Percentiles rank a stretch among this genome's conserved stretches.
These are phyloP conservation scores for Drosophila arizonae DNA, from an alignment of 1,140 invertebrate species.

Conservation along the genomic window DNA sequence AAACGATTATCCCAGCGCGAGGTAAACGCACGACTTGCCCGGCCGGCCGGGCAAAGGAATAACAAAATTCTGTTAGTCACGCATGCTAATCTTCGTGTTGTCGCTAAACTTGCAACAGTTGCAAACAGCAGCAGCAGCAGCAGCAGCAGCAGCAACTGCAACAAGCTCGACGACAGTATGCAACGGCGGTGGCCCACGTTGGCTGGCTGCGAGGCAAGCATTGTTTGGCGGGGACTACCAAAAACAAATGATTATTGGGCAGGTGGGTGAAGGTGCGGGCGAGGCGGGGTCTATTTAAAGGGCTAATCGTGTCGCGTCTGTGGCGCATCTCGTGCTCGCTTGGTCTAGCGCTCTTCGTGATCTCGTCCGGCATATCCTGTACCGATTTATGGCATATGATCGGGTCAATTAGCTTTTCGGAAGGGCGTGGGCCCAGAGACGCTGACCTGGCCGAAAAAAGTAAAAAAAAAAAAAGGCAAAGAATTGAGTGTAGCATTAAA, in stretches of 20 bases:
- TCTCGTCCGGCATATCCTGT: slow-evolving; percentile 26
- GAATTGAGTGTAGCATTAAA: slow-evolving; percentile 70
- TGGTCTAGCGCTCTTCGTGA: slow-evolving; percentile 43
- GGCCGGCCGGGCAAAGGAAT: slow-evolving; percentile 37
- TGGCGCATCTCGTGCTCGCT: slow-evolving; percentile 20
- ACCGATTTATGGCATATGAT: slow-evolving; percentile 19
- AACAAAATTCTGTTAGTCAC: slow-evolving; percentile 82
- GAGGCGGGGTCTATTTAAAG: slow-evolving; percentile 56
- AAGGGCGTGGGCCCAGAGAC: background rate
- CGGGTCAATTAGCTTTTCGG: background rate
- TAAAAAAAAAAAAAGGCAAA: no score
- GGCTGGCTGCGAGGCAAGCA: slow-evolving; percentile 48
- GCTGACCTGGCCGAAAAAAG: slow-evolving; percentile 38
- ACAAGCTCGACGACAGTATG: slow-evolving; percentile 41
- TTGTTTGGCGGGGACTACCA: slow-evolving; percentile 54
- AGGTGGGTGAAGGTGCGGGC: background rate
- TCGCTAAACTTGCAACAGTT: slow-evolving; percentile 74
- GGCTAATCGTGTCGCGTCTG: slow-evolving; percentile 70
- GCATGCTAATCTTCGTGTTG: slow-evolving; percentile 81
- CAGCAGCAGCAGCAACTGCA: slow-evolving; percentile 41
- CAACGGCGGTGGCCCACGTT: slow-evolving; percentile 47
- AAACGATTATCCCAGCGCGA: slow-evolving; percentile 69
- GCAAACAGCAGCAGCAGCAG: slow-evolving; percentile 48
- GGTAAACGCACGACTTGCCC: slow-evolving; percentile 54
- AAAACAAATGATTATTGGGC: slow-evolving; percentile 77